A percentile compares a stretch with the other conserved stretches of the same genome.
These are phyloP conservation scores for Rhinolophus ferrumequinum DNA, from an alignment of 2,113 vertebrate species.

Conservation along the genomic window DNA sequence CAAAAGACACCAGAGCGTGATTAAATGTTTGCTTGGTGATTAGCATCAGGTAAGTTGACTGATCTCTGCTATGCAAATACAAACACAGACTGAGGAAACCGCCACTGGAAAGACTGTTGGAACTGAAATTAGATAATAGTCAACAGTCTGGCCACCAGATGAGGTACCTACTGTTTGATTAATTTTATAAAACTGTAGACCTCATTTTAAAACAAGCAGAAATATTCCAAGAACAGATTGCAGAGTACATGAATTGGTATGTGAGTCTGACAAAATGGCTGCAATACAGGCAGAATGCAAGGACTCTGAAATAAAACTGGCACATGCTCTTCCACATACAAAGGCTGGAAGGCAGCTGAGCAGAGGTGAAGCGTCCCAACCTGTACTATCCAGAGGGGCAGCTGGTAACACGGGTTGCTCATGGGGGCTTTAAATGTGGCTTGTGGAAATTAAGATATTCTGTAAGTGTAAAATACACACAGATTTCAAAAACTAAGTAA, in stretches of 20 bases:
- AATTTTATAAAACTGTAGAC: neutral
- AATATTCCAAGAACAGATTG: neutral
- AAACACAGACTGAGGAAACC: constrained; percentile 31
- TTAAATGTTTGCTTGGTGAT: neutral
- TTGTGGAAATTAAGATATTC: neutral
- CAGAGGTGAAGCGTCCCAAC: neutral
- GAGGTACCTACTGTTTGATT: constrained; percentile 24
- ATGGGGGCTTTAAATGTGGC: neutral
- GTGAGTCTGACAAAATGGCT: neutral
- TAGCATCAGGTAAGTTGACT: neutral
- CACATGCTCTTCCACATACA: rapidly evolving
- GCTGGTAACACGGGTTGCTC: rapidly evolving
- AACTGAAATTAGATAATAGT: neutral
- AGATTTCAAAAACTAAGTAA: neutral
- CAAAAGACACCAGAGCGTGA: neutral
- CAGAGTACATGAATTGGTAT: neutral
- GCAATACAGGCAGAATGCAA: neutral
- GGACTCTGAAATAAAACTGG: neutral
- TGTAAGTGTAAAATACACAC: neutral
- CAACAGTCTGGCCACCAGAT: constrained; percentile 56
- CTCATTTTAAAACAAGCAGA: neutral
- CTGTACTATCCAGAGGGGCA: neutral
- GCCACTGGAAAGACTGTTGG: neutral
- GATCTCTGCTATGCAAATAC: neutral
- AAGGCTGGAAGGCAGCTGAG: neutral